Percentiles rank a stretch among this genome's conserved stretches.
Evolutionary conservation across 2,888 invertebrate species (phyloP).

Genomic region (Lottia scabra): DNA sequence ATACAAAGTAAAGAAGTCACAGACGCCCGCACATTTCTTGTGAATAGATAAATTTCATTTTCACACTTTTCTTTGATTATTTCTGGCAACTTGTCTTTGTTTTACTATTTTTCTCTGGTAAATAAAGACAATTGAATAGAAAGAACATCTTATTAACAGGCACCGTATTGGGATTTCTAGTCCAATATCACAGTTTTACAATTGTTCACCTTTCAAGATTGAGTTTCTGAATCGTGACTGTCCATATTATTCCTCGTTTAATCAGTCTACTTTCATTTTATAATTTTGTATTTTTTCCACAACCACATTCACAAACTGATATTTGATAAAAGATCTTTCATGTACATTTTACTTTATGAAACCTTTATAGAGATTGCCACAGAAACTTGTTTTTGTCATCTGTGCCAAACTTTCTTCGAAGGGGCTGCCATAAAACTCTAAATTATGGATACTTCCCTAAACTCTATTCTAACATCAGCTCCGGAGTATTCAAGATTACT

Average conservation of each 20-base stretch:
- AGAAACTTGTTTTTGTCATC: no score
- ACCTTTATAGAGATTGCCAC: no score
- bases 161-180: not conserved
- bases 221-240: not conserved
- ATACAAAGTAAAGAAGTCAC: not conserved
- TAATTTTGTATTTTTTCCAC: not conserved
- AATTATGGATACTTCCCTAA: no score
- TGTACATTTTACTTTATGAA: no score
- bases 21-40: not conserved
- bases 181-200: not conserved
- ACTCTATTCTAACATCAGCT: no score
- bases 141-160: not conserved
- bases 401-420: no score
- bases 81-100: not conserved
- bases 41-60: not conserved
- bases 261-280: not conserved
- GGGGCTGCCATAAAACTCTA: no score
- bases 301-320: not conserved
- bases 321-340: not conserved
- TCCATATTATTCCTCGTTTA: not conserved
- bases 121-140: not conserved
- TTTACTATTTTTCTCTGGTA: not conserved
- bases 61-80: not conserved
- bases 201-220: not conserved
- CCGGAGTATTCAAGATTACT: no score